Percentiles rank a stretch among this genome's conserved stretches.
phyloP scores from a whole-genome alignment of 2,113 vertebrate genomes.

The Diadophis punctatus region DNA sequence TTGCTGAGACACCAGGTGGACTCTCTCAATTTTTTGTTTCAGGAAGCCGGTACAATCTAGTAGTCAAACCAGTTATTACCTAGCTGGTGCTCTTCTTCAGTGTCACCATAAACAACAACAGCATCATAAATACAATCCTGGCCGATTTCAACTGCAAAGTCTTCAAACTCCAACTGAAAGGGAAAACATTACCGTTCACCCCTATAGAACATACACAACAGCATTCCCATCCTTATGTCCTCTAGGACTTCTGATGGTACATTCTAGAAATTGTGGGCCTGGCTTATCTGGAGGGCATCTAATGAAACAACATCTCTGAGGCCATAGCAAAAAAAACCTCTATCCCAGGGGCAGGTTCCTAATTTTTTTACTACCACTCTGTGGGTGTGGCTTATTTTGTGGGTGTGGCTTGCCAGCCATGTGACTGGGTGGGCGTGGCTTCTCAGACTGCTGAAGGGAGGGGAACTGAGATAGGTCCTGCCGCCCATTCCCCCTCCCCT shows the following conservation, averaged over 20 bases:
- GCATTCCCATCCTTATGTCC: not conserved
- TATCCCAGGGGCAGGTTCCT: no score
- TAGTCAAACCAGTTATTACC: not conserved
- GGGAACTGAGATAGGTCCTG: no score
- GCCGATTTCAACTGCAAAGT: constrained; percentile 12
- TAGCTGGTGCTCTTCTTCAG: constrained; percentile 11
- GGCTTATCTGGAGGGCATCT: not conserved
- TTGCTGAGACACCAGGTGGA: not conserved
- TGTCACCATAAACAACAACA: not conserved
- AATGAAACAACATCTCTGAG: not conserved
- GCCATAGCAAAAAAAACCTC: not conserved
- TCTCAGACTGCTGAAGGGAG: no score
- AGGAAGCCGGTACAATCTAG: not conserved
- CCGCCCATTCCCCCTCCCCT: no score
- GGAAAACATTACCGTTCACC: not conserved
- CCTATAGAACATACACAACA: not conserved
- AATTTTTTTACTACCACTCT: no score
- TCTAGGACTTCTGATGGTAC: not conserved
- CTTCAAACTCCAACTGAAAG: constrained; percentile 40
- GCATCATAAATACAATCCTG: constrained; percentile 15
- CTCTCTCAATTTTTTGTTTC: not conserved
- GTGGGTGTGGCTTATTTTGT: no score
- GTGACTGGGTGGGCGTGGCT: no score
- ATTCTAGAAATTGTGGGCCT: not conserved
- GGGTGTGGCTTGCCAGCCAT: no score